phyloP scores from a whole-genome alignment of 2,113 vertebrate species.

The Scomber japonicus region DNA sequence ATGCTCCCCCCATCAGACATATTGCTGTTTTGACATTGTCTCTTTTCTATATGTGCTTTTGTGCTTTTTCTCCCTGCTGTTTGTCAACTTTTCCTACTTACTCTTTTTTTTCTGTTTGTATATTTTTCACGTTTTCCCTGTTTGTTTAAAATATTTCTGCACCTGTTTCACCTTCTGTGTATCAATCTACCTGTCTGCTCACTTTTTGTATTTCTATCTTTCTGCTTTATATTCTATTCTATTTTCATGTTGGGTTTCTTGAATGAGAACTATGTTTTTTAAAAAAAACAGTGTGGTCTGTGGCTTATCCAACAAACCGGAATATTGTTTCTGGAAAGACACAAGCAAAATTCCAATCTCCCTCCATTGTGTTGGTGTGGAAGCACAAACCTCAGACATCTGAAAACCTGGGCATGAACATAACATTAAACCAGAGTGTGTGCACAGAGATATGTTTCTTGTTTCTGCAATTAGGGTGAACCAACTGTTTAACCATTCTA shows the following conservation, averaged over 20 bases:
- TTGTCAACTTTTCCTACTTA: background rate
- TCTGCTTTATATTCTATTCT: background rate
- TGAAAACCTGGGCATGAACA: background rate
- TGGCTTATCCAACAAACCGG: background rate
- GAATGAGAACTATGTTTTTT: background rate
- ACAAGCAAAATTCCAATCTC: background rate
- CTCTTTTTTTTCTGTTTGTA: background rate
- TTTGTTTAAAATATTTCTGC: background rate
- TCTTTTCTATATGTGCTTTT: background rate
- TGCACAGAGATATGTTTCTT: no score
- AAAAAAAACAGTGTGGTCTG: background rate
- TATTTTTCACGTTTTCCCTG: background rate
- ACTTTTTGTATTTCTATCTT: background rate
- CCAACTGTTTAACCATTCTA: background rate
- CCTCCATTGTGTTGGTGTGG: background rate
- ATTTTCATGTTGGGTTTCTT: background rate
- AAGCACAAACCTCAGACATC: background rate
- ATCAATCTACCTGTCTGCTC: background rate
- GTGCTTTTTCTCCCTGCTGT: background rate
- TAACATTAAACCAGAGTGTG: background rate
- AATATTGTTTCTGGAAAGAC: background rate
- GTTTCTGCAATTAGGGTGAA: background rate
- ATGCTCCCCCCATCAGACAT: slow-evolving; percentile 31
- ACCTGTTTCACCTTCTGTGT: background rate
- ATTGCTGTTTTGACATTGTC: slow-evolving; percentile 36